Evolutionary conservation across 1,140 invertebrate genomes (phyloP).

Genomic region (Potamilus streckersoni): DNA sequence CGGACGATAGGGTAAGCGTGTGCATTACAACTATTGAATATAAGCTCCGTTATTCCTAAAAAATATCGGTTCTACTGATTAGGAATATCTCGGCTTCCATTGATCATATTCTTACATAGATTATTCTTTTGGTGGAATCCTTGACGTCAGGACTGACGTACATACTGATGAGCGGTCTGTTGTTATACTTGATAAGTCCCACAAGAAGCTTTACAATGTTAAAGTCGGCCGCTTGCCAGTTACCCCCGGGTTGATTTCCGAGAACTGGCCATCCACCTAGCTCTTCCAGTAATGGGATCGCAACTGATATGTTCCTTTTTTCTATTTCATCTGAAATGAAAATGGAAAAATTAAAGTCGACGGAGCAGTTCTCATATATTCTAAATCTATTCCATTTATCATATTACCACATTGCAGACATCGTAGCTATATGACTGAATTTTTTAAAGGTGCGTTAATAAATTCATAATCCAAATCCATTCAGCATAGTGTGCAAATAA

Average conservation of each 20-base stretch:
- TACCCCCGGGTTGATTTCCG: conserved; percentile 25
- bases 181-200: conserved; percentile 81
- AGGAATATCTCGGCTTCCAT: no score
- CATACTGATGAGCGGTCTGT: conserved; percentile 77
- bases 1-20: no score
- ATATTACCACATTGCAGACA: no score
- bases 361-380: no score
- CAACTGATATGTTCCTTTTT: conserved; percentile 76
- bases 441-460: no score
- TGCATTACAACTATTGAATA: no score
- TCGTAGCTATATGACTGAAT: no score
- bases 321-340: conserved; percentile 67
- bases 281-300: conserved; percentile 77
- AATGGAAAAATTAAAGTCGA: background rate
- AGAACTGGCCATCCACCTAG: conserved; percentile 85
- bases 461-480: no score
- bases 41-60: no score
- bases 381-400: no score
- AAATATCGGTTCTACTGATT: no score
- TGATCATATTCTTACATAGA: conserved; percentile 73
- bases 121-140: conserved; percentile 84
- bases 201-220: conserved; percentile 80
- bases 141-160: conserved; percentile 90
- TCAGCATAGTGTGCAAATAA: no score
- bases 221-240: conserved; percentile 73